Evolutionary conservation across 2,797 vertebrate species (phyloP).

Genomic region (Streptopelia turtur): DNA sequence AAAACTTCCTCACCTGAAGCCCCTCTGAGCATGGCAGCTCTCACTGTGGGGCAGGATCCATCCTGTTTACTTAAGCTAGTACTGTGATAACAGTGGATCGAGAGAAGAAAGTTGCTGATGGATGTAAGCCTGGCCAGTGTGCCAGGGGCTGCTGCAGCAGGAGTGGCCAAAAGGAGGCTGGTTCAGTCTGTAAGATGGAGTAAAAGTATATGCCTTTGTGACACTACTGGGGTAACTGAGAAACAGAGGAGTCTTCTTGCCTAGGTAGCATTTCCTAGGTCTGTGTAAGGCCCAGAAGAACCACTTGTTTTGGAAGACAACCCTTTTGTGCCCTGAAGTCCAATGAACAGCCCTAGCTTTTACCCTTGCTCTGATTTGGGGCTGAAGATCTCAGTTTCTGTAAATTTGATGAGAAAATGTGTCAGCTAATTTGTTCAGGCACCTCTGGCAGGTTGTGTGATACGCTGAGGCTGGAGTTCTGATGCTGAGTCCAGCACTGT

Average conservation of each 20-base stretch:
- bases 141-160: neutral
- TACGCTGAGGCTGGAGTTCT: neutral
- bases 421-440: neutral
- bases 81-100: accelerated
- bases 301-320: neutral
- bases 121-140: neutral
- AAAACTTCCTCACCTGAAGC: neutral
- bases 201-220: neutral
- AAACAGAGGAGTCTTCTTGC: neutral
- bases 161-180: no score
- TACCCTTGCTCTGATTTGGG: neutral
- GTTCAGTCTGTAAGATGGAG: neutral
- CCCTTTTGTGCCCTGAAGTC: neutral
- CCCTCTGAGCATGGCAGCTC: neutral
- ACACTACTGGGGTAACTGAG: accelerated
- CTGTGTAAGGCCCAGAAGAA: neutral
- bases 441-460: neutral
- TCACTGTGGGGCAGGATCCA: neutral
- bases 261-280: neutral
- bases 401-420: neutral
- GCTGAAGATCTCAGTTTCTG: neutral
- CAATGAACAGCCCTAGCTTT: neutral
- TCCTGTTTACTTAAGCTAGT: neutral
- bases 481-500: neutral
- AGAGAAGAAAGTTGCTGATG: neutral